Base-by-base conservation (phyloP, 2,797 vertebrate genomes). In the Gymnothorax reevesii region DNA sequence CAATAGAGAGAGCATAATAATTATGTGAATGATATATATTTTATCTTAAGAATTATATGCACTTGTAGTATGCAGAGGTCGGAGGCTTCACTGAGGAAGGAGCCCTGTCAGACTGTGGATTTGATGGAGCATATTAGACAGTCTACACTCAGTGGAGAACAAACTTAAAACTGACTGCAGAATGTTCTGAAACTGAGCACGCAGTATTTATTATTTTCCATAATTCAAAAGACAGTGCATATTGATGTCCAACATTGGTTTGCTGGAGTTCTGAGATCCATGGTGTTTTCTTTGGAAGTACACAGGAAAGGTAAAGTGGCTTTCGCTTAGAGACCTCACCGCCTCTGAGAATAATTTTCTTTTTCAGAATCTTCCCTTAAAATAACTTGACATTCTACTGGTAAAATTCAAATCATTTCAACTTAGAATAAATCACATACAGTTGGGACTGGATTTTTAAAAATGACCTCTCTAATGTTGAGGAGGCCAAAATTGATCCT, bases 41-140 rank as follows among this genome's bases (percentile, higher is more conserved):
- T 83, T 27, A 73, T 55, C 22, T 12, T 15, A 54, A 49, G 33
- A 52, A 59, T 15, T 49, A 27, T 54, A 13, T 8, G 25, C 27
- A 8, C 77, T 33, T 87, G 75, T 54, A 49, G 62, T 83, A 59
- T 66, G 77, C 59, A 42, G 71, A 71, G 27, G 57, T 54, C 85
- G 27, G 82, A 42, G 49, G 64, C 49, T 57, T 42, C 42, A n/a
- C 1, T 4, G 64, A 83, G 33, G 49, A 54, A 22, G 52, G 22
- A 10, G 69, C 60, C 84, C 83, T 57, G 80, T 84, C 82, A 71
- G 57, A 57, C 87, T 49, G 15, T 42, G 33, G 33, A 52, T 86
- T 84, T 71, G 42, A 84, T 62, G 52, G 75, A 86, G 54, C 62
- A 62, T 66, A 73, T 59, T 57, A 59, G 71, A 55, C 77, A 85